Evolutionary conservation across 2,113 vertebrate genomes (phyloP).

Genomic region (Macheiramphus alcinus): DNA sequence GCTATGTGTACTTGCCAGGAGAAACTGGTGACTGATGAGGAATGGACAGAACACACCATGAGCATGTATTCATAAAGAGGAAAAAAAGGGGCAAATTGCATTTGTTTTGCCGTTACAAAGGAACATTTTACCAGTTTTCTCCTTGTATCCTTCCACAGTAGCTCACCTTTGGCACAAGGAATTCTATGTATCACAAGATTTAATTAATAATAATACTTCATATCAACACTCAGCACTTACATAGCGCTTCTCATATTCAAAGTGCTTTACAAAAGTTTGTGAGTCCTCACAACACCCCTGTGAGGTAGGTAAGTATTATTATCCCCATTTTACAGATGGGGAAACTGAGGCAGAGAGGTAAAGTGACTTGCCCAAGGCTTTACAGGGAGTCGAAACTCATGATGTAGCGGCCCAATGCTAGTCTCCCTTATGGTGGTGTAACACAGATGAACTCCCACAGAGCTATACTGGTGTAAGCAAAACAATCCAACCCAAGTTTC

Average conservation of each 20-base stretch:
- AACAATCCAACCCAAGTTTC: background rate
- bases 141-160: background rate
- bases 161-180: slow-evolving; percentile 57
- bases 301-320: slow-evolving; percentile 60
- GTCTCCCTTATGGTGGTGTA: background rate
- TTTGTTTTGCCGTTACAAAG: background rate
- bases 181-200: background rate
- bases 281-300: slow-evolving; percentile 67
- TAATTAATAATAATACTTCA: slow-evolving; percentile 31
- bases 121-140: background rate
- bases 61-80: background rate
- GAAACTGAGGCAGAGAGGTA: slow-evolving; percentile 55
- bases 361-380: slow-evolving; percentile 26
- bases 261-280: slow-evolving; percentile 56
- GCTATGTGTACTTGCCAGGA: background rate
- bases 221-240: slow-evolving; percentile 41
- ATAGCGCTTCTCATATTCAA: slow-evolving; percentile 22
- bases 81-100: background rate
- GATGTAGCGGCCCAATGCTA: background rate
- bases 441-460: background rate
- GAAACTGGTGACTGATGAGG: background rate
- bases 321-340: slow-evolving; percentile 49
- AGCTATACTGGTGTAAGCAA: background rate
- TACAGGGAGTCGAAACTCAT: background rate
- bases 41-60: background rate